A percentile compares a stretch with the other conserved stretches of the same genome.
Evolutionary conservation across 2,888 invertebrate species (phyloP).

Genomic region (Cephus runcator): DNA sequence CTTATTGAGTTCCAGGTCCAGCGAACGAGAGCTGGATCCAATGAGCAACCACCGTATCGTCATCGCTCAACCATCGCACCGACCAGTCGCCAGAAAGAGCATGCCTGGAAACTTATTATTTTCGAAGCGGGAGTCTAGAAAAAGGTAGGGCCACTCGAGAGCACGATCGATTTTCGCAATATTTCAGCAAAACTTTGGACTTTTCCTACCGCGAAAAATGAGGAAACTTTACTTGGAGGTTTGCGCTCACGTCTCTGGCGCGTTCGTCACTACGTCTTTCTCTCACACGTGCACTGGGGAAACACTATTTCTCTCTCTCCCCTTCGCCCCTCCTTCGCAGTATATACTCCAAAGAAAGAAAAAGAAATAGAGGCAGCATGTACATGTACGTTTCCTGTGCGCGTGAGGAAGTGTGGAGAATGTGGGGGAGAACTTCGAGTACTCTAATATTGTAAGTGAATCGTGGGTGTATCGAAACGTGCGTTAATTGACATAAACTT

Average conservation of each 20-base stretch:
- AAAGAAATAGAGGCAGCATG: too few species aligned
- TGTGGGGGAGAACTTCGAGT: too few species aligned
- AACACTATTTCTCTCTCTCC: too few species aligned
- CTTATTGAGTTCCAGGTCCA: not conserved
- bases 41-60: slow-evolving; percentile 8
- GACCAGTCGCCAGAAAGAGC: not conserved
- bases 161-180: slow-evolving; percentile 60
- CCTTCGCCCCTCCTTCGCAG: too few species aligned
- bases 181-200: slow-evolving; percentile 55
- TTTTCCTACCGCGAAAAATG: slow-evolving; percentile 53
- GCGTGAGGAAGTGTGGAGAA: too few species aligned
- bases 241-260: slow-evolving; percentile 47
- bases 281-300: too few species aligned
- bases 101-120: slow-evolving; percentile 25
- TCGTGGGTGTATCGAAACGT: too few species aligned
- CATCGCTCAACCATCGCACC: slow-evolving; percentile 4
- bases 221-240: slow-evolving; percentile 56
- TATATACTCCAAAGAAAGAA: too few species aligned
- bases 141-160: slow-evolving; percentile 16
- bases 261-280: slow-evolving; percentile 10
- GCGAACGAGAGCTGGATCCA: slow-evolving; percentile 13
- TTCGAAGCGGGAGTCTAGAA: slow-evolving; percentile 5
- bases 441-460: too few species aligned
- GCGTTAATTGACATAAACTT: slow-evolving; percentile 27
- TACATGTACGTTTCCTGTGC: too few species aligned